A percentile compares a stretch with the other conserved stretches of the same genome.
Evolutionary conservation across 2,888 invertebrate genomes (phyloP).

Genomic region (Cephus nigrinus): DNA sequence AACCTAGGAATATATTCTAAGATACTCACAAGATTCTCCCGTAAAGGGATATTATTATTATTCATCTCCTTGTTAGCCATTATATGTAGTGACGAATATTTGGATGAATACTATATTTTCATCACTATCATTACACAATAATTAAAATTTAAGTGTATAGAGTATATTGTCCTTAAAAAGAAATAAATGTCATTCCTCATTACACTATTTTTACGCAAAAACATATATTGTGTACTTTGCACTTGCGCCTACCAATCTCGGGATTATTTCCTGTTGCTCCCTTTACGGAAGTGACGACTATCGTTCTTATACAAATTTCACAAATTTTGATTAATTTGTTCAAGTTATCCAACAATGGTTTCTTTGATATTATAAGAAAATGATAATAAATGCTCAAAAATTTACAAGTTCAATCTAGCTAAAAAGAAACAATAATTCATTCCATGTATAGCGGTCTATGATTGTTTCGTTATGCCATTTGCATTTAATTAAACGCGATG

Average conservation of each 20-base stretch:
- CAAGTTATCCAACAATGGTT: neutral
- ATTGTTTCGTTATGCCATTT: neutral
- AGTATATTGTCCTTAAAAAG: neutral
- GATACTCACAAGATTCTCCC: conserved; percentile 57
- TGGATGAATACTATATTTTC: neutral
- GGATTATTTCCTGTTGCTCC: neutral
- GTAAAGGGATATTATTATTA: conserved; percentile 42
- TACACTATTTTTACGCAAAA: neutral
- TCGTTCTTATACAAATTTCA: neutral
- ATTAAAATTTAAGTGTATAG: neutral
- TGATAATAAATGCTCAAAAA: neutral
- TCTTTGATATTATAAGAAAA: neutral
- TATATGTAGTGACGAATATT: neutral
- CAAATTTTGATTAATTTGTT: neutral
- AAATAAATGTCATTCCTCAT: neutral
- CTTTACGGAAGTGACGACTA: neutral
- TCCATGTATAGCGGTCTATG: neutral
- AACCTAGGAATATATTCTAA: conserved; percentile 3
- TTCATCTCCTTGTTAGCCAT: conserved; percentile 52
- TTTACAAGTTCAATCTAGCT: neutral
- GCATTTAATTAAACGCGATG: neutral
- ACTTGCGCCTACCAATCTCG: neutral
- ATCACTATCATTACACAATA: neutral
- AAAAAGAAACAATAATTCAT: neutral
- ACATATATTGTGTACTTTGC: neutral